phyloP scores from a whole-genome alignment of 2,888 invertebrate species.

The Subacronicta megacephala region DNA sequence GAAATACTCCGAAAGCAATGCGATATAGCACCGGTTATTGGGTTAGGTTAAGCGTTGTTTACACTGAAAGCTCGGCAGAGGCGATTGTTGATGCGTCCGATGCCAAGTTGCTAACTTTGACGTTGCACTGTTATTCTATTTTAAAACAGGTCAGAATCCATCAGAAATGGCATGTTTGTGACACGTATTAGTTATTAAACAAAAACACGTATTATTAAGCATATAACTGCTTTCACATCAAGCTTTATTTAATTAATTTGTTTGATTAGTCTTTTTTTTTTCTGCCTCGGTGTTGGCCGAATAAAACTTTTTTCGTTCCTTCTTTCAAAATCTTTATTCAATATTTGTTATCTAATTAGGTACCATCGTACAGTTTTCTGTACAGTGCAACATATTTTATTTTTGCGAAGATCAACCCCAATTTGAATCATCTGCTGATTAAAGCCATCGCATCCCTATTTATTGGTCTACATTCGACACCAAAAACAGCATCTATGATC shows the following conservation, averaged over 20 bases:
- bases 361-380: neutral
- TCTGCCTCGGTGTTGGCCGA: too few relatives aligned
- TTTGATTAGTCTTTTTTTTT: too few relatives aligned
- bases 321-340: too few relatives aligned
- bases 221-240: too few relatives aligned
- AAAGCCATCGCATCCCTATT: slow-evolving; percentile 48
- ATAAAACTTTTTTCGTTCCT: too few relatives aligned
- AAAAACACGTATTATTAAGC: too few relatives aligned
- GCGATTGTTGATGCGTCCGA: slow-evolving; percentile 83
- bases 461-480: slow-evolving; percentile 65
- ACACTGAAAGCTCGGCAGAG: slow-evolving; percentile 77
- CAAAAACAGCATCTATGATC: slow-evolving; percentile 69
- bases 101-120: slow-evolving; percentile 81
- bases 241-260: too few relatives aligned
- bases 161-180: slow-evolving; percentile 13
- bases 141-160: slow-evolving; percentile 61
- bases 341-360: slow-evolving; percentile 10
- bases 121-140: slow-evolving; percentile 73
- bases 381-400: neutral
- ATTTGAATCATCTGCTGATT: slow-evolving; percentile 14
- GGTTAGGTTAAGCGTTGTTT: slow-evolving; percentile 88
- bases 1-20: slow-evolving; percentile 88
- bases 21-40: slow-evolving; percentile 86
- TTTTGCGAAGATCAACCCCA: slow-evolving; percentile 13
- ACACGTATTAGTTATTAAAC: slow-evolving; percentile 18